These are phyloP conservation scores for Hetaerina americana DNA, from an alignment of 1,140 invertebrate genomes.

Conservation along the genomic window DNA sequence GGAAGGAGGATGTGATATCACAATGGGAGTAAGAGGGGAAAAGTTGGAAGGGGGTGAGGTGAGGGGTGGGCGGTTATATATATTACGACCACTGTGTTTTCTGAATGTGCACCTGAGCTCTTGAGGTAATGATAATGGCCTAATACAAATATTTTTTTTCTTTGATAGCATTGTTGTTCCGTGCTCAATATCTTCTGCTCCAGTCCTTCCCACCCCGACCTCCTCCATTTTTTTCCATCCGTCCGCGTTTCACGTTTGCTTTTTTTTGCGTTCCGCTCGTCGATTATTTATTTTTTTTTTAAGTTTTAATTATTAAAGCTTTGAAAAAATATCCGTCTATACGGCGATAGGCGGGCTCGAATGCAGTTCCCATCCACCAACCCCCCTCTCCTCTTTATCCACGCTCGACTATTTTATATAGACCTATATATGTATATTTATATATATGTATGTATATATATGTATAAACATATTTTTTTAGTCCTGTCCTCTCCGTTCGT, in stretches of 20 bases:
- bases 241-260: not conserved
- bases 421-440: too few species aligned
- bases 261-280: not conserved
- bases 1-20: not conserved
- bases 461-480: too few species aligned
- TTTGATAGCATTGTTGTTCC: not conserved
- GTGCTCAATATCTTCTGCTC: not conserved
- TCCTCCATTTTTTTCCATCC: not conserved
- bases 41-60: not conserved
- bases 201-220: not conserved
- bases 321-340: too few species aligned
- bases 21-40: not conserved
- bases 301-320: too few species aligned
- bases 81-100: not conserved
- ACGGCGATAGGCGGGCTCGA: too few species aligned
- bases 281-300: too few species aligned
- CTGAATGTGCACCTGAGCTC: not conserved
- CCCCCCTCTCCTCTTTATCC: too few species aligned
- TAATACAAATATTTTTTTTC: conserved; percentile 1
- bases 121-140: not conserved
- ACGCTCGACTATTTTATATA: too few species aligned
- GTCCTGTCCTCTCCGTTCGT: too few species aligned
- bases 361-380: too few species aligned
- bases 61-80: not conserved
- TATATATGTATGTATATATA: too few species aligned